These are phyloP conservation scores for Zonitis immaculata DNA, from an alignment of 2,888 invertebrate genomes.

Conservation along the genomic window DNA sequence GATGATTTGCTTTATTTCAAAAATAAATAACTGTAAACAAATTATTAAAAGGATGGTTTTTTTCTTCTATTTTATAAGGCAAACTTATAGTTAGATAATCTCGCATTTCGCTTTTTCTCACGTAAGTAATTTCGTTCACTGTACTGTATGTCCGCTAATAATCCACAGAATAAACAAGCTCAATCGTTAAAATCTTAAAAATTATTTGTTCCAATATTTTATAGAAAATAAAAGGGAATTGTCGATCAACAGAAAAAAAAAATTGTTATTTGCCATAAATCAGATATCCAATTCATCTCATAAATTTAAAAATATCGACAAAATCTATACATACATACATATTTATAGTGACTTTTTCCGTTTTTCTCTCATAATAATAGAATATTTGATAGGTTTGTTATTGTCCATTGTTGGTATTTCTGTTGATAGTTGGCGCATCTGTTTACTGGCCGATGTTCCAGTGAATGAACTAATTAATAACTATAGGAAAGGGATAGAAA, in stretches of 20 bases:
- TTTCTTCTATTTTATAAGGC: background rate
- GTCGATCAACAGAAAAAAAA: too few relatives aligned
- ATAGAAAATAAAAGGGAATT: background rate
- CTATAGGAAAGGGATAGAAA: slow-evolving; percentile 17
- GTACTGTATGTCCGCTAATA: background rate
- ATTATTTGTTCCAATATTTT: background rate
- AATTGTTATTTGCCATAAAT: slow-evolving; percentile 1
- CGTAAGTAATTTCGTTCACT: background rate
- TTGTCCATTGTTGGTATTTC: background rate
- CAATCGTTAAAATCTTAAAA: background rate
- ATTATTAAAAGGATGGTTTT: background rate
- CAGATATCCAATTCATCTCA: background rate
- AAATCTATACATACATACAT: too few relatives aligned
- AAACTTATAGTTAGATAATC: background rate
- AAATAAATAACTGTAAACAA: too few relatives aligned
- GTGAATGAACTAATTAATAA: slow-evolving; percentile 31
- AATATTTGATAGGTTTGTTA: background rate
- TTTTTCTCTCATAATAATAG: too few relatives aligned
- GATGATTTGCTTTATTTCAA: too few relatives aligned
- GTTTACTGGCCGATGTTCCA: slow-evolving; percentile 1
- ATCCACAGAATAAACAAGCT: background rate
- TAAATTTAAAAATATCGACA: slow-evolving; percentile 2
- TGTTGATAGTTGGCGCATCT: background rate
- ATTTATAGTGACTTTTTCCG: too few relatives aligned
- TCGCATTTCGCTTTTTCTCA: background rate